These are phyloP conservation scores for Crocuta crocuta DNA, from an alignment of 2,113 vertebrate genomes.

Conservation along the genomic window DNA sequence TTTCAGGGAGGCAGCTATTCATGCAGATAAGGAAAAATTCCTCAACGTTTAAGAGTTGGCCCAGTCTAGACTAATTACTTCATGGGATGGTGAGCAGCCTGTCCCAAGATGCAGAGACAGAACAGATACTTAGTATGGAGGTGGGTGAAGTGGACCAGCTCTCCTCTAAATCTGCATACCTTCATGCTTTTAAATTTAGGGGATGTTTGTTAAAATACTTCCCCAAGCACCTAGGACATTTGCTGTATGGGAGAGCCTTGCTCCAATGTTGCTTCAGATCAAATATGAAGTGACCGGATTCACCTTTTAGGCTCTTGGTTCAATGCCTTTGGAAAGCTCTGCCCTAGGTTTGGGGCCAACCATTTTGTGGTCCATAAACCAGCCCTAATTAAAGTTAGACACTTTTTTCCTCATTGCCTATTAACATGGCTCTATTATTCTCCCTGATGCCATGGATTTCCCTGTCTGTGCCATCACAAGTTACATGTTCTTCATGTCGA, in stretches of 20 bases:
- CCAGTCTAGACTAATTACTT: neutral
- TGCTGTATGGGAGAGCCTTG: neutral
- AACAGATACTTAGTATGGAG: neutral
- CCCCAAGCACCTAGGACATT: neutral
- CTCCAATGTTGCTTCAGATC: neutral
- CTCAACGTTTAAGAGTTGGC: neutral
- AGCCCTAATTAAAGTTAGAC: neutral
- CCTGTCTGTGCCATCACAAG: neutral
- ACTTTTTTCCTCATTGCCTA: neutral
- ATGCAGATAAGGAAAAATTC: neutral
- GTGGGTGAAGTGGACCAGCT: neutral
- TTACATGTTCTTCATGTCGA: neutral
- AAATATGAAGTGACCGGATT: neutral
- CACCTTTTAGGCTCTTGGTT: neutral
- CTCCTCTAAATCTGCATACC: neutral
- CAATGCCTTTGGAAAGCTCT: neutral
- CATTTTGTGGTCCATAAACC: neutral
- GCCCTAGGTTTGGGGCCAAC: neutral
- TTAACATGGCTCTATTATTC: neutral
- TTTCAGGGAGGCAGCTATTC: neutral
- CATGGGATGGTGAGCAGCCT: neutral
- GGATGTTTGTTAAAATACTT: neutral
- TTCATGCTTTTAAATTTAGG: conserved; percentile 16
- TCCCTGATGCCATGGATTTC: neutral
- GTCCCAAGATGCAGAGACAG: neutral